These are phyloP conservation scores for Eupithecia subfuscata DNA, from an alignment of 2,888 invertebrate genomes.

Conservation along the genomic window DNA sequence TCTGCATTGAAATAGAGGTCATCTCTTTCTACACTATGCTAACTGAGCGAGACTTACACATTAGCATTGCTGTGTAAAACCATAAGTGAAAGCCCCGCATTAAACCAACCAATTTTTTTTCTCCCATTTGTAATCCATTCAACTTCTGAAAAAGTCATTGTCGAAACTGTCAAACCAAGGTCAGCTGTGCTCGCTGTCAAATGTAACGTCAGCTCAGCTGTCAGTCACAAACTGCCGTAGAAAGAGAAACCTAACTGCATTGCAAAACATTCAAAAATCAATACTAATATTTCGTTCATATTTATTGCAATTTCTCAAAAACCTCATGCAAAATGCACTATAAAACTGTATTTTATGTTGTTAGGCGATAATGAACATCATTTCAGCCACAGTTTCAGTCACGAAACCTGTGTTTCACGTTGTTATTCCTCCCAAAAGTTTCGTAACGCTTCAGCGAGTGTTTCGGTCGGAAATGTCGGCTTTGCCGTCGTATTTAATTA, in stretches of 20 bases:
- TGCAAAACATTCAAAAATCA: constrained; percentile 33
- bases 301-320: not conserved
- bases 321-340: not conserved
- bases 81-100: no score
- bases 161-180: no score
- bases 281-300: constrained; percentile 9
- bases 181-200: no score
- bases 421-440: constrained; percentile 19
- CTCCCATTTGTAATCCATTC: no score
- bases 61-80: no score
- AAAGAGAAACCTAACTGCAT: no score
- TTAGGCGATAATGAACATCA: not conserved
- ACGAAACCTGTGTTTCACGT: constrained; percentile 13
- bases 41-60: no score
- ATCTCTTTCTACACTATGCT: no score
- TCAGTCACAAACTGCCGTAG: constrained; percentile 10
- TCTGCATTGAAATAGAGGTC: no score
- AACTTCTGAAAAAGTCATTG: no score
- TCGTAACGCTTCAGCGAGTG: constrained; percentile 70
- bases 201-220: not conserved
- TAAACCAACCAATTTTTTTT: no score
- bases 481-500: constrained; percentile 54
- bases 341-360: not conserved
- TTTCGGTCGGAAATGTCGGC: constrained; percentile 64
- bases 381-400: constrained; percentile 30